A percentile compares a stretch with the other conserved stretches of the same genome.
Conservation (phyloP, 2,888 invertebrate genomes). For the Acanthosepion lycidas region DNA sequence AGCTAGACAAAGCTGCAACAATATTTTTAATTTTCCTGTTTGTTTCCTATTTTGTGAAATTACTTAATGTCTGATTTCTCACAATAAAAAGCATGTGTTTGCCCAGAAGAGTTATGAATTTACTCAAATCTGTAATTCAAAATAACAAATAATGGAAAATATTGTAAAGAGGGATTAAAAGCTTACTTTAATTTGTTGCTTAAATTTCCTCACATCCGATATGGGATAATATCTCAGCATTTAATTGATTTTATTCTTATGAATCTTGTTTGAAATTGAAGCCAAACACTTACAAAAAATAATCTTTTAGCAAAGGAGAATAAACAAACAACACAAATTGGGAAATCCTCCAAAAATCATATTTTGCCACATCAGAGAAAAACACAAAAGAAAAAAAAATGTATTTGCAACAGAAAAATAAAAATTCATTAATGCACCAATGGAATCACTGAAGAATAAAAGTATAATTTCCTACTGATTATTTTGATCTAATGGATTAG, state of each 20-base stretch:
- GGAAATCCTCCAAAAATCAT: not conserved
- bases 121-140: no score
- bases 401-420: not conserved
- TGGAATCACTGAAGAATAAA: not conserved
- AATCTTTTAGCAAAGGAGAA: not conserved
- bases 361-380: not conserved
- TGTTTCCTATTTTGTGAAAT: no score
- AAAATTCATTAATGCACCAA: not conserved
- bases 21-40: no score
- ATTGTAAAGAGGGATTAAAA: no score
- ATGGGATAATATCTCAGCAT: not conserved
- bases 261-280: not conserved
- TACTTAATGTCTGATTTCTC: no score
- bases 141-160: not conserved
- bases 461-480: not conserved
- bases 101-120: no score
- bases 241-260: not conserved
- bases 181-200: no score
- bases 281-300: not conserved
- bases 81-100: no score
- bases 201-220: not conserved
- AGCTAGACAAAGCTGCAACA: no score
- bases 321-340: not conserved
- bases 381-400: not conserved
- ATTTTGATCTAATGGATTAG: not conserved